Base-by-base conservation (phyloP, 2,888 invertebrate species). In the Octonoba sinensis region DNA sequence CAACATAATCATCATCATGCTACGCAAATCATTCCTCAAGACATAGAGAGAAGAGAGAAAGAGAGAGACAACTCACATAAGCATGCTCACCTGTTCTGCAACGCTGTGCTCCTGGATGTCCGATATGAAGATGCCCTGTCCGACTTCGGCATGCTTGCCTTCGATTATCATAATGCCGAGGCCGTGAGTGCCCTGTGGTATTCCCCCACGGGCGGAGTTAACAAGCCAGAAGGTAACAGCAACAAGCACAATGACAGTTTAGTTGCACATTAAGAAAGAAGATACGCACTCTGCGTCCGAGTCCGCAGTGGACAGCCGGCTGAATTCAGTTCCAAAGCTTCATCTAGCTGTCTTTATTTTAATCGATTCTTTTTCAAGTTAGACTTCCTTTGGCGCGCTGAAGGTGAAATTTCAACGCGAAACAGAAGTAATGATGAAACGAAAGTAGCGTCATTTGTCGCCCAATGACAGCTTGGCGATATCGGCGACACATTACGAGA, bases 91-190 rank as follows among this genome's bases (percentile, higher is more conserved):
- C 84, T 84, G 85, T 82, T 86, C 84, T 11, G 86, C 96, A 22
- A 93, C 93, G 86, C 96, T 95, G 86, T 94, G 95, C 87, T 95
- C 95, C 87, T 96, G 96, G 83, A 96, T 92, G 89, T 96, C 96
- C 4, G 96, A 96, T 86, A 96, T 93, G 90, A 96, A 96, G 88
- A 96, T 96, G 79, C 96, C 96, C 87, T 93, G 93, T 27, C 96
- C 96, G 51, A 96, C 94, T 89, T 96, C 96, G 65, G 94, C 93
- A 90, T 96, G 96, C 86, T 95, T 93, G 82, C 96, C 96, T 88
- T 96, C 96, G 88, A 96, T 96, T 87, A 96, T 95, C 96, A 96
- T 96, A 87, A 96, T 95, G 84, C 96, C 96, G 85, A 96, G 91
- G 82, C 95, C 95, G 84, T 93, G 92, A 79, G 92, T 91, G 86